These are phyloP conservation scores for Imbricaverruca yamaguchii DNA, from an alignment of 2,888 invertebrate species.

Conservation along the genomic window DNA sequence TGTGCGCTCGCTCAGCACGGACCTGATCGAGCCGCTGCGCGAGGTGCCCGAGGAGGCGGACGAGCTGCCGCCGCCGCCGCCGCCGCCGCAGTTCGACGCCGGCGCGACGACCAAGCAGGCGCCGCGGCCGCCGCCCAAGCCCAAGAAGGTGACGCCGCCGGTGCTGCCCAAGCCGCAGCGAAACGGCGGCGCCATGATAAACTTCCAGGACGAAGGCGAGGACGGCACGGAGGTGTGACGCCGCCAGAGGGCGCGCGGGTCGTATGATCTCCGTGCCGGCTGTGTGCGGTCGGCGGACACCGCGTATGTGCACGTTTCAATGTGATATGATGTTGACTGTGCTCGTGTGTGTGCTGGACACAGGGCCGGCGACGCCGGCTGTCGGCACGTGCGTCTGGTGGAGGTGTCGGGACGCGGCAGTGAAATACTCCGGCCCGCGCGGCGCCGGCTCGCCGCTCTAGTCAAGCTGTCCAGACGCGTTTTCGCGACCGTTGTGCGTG, in stretches of 20 bases:
- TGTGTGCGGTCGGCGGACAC: no score
- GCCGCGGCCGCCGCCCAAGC: constrained; percentile 24
- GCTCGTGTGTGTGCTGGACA: background rate
- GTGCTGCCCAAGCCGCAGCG: constrained; percentile 17
- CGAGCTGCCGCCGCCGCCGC: constrained; percentile 3
- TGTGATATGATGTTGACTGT: background rate
- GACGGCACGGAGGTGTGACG: constrained; percentile 34
- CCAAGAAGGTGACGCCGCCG: constrained; percentile 6
- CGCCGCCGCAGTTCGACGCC: background rate
- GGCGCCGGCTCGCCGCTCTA: no score
- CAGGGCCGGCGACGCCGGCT: no score
- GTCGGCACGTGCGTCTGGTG: no score
- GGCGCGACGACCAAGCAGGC: background rate
- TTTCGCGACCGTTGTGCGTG: no score
- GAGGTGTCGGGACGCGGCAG: no score
- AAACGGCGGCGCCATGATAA: constrained; percentile 24
- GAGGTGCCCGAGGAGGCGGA: constrained; percentile 18
- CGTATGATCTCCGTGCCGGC: no score
- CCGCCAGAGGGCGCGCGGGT: background rate
- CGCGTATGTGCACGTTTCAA: background rate
- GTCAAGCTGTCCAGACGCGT: no score
- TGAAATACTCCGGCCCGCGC: no score
- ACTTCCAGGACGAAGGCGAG: constrained; percentile 32
- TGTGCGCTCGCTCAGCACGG: constrained; percentile 16
- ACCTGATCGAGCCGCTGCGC: constrained; percentile 18